These are phyloP conservation scores for Epinephelus lanceolatus DNA, from an alignment of 2,113 vertebrate species.

Conservation along the genomic window DNA sequence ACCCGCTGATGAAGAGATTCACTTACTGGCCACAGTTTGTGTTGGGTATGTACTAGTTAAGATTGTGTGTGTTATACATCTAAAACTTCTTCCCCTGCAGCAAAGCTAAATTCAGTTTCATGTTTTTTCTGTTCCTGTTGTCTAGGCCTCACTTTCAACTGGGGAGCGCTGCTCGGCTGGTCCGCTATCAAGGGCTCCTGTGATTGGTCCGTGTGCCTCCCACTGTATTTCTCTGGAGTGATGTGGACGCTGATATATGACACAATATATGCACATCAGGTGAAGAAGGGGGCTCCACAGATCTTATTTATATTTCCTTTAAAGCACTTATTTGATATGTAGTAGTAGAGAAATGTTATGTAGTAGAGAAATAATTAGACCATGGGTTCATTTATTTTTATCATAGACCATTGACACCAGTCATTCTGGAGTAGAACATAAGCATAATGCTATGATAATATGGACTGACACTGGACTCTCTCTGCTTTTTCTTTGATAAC, in stretches of 20 bases:
- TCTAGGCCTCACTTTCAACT: conserved; percentile 94
- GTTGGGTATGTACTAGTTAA: conserved; percentile 84
- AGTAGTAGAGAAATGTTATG: not conserved
- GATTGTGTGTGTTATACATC: not conserved
- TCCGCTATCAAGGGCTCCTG: conserved; percentile 91
- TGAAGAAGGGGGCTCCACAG: conserved; percentile 62
- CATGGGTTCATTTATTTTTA: not conserved
- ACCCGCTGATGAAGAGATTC: conserved; percentile 96
- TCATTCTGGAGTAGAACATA: not conserved
- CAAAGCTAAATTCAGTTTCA: not conserved
- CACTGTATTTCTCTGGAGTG: conserved; percentile 93
- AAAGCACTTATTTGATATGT: not conserved
- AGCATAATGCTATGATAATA: not conserved
- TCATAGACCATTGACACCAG: not conserved
- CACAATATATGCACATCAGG: conserved; percentile 98
- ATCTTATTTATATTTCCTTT: not conserved
- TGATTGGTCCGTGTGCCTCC: conserved; percentile 93
- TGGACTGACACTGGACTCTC: not conserved
- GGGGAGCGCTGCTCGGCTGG: conserved; percentile 97
- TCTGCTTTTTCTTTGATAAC: not conserved
- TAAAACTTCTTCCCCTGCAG: not conserved
- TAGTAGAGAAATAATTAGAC: not conserved
- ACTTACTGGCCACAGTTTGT: conserved; percentile 95
- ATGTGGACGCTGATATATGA: conserved; percentile 97
- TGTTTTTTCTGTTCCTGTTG: not conserved